Evolutionary conservation across 2,797 vertebrate species (phyloP).

Genomic region (Acrossocheilus wenchowensis): DNA sequence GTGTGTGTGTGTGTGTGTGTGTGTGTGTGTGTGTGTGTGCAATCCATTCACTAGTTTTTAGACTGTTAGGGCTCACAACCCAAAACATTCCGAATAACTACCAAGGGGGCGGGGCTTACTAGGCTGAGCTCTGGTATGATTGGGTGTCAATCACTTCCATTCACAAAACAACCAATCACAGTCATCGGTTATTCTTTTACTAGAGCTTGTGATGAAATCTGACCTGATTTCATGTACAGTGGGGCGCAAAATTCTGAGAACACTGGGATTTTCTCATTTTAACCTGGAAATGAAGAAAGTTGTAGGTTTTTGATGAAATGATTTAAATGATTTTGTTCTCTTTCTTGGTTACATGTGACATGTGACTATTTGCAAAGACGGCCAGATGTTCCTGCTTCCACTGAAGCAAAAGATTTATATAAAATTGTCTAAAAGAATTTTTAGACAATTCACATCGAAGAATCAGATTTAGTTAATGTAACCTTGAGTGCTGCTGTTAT

Average conservation of each 20-base stretch:
- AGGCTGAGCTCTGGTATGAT: neutral
- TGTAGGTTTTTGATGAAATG: neutral
- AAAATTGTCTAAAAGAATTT: no score
- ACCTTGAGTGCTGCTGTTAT: neutral
- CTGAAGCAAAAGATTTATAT: neutral
- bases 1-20: constrained; percentile 29
- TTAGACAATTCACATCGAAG: neutral
- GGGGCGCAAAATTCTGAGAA: neutral
- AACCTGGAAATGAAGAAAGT: neutral
- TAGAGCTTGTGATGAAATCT: neutral
- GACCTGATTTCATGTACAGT: neutral
- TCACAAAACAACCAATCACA: neutral
- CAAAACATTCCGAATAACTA: constrained; percentile 8
- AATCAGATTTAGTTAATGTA: neutral
- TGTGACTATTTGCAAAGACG: neutral
- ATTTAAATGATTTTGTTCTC: no score
- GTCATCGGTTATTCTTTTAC: neutral
- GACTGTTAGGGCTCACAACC: neutral
- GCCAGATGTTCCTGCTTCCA: neutral
- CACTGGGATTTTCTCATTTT: neutral
- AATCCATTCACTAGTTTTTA: constrained; percentile 22
- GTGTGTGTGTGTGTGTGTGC: constrained; percentile 20
- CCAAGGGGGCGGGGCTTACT: neutral
- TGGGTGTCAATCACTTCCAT: neutral
- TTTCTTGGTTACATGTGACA: neutral